Conservation (phyloP, 53 echinoderm and acorn worm species). For the Zoroaster sp. region DNA sequence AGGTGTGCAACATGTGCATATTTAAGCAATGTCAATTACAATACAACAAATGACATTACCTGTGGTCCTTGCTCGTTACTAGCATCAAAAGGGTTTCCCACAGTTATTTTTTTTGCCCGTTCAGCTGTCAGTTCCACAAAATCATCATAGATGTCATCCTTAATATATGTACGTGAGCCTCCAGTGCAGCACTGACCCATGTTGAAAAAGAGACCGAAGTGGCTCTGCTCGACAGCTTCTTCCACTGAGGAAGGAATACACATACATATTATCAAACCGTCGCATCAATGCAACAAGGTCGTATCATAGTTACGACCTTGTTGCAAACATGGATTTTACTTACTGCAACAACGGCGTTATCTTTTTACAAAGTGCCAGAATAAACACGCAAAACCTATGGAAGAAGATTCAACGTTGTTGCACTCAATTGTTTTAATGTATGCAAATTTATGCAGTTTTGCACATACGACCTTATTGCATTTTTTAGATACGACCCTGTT, state of each 20-base stretch:
- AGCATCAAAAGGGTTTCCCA: slow-evolving; percentile 82
- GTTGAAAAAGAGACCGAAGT: slow-evolving; percentile 95
- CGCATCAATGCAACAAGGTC: too few species aligned
- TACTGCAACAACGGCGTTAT: too few species aligned
- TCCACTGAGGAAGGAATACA: slow-evolving; percentile 65
- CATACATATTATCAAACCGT: too few species aligned
- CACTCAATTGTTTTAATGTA: too few species aligned
- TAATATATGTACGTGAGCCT: slow-evolving; percentile 86
- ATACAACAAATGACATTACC: slow-evolving; percentile 52
- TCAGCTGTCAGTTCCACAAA: slow-evolving; percentile 78
- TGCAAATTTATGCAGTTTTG: too few species aligned
- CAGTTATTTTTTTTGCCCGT: slow-evolving; percentile 71
- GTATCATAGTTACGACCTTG: too few species aligned
- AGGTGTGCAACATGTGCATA: background rate
- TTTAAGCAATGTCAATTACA: background rate
- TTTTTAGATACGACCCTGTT: too few species aligned
- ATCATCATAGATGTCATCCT: slow-evolving; percentile 89
- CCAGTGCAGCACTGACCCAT: slow-evolving; percentile 96
- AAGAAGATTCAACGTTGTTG: too few species aligned
- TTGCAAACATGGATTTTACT: too few species aligned
- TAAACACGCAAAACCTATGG: too few species aligned
- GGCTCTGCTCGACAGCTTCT: slow-evolving; percentile 86
- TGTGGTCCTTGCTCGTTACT: slow-evolving; percentile 94
- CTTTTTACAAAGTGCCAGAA: too few species aligned
- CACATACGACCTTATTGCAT: too few species aligned